phyloP scores from a whole-genome alignment of 2,797 vertebrate genomes.

The Sternotherus odoratus region DNA sequence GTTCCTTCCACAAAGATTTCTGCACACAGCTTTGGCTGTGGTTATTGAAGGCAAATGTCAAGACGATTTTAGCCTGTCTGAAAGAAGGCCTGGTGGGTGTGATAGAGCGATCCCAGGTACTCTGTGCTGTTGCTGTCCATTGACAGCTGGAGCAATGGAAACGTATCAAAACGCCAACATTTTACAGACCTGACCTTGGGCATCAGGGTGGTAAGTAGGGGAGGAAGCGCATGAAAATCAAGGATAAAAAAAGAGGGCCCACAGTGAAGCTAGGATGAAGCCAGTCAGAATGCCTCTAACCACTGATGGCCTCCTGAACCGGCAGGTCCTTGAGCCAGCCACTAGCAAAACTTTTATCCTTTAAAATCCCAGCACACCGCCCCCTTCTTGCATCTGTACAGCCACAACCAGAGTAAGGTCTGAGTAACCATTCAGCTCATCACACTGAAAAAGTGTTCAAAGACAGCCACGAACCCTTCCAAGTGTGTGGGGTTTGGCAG shows the following conservation, averaged over 20 bases:
- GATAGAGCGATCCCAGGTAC: neutral
- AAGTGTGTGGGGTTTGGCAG: rapidly evolving
- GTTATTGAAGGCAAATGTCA: neutral
- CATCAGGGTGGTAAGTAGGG: neutral
- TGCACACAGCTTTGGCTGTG: neutral
- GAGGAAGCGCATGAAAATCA: neutral
- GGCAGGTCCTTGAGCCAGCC: neutral
- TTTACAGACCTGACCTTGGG: neutral
- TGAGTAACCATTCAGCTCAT: neutral
- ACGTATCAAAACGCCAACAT: neutral
- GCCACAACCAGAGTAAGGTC: rapidly evolving
- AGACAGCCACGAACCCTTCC: rapidly evolving
- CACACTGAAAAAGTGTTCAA: neutral
- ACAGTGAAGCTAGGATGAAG: neutral
- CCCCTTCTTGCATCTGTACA: neutral
- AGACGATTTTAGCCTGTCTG: neutral
- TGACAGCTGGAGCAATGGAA: neutral
- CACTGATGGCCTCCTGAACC: neutral
- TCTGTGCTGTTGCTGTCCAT: neutral
- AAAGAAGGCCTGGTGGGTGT: no score
- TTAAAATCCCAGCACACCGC: no score
- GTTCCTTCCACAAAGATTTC: neutral
- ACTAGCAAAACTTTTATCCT: neutral
- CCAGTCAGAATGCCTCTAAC: no score
- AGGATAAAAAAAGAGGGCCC: neutral